Evolutionary conservation across 2,113 vertebrate genomes (phyloP), one percentile per base, ranked within the genome.

Genomic region (Anser cygnoides): DNA sequence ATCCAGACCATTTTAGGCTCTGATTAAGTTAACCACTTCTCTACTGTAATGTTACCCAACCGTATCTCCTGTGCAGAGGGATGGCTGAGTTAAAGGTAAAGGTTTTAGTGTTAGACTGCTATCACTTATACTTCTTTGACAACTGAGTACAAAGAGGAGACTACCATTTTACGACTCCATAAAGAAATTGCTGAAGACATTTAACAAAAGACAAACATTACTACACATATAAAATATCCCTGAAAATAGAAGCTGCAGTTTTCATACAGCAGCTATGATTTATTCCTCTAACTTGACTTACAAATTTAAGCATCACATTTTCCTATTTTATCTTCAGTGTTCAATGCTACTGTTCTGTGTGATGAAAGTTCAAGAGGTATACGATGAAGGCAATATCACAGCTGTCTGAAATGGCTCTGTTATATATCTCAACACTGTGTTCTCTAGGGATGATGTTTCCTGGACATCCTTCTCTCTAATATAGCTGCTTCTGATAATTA

Each of bases 401-500:
- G 88, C 49, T 93, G 94, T 88, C 88, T 83, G 90, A 96, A 97
- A 97, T 73, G 59, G 70, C 96, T 95, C 80, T 93, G 87, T 94
- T 97, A 82, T 85, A 46, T 93, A 92, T 94, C 70, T 95, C 95
- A 89, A 78, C 92, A 72, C 67, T 43, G 37, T 21, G 29, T 95
- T 93, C 97, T 96, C 97, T 31, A 82, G 97, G 84, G 97, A 94
- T 81, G 29, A 71, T 50, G 13, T 89, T 97, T 92, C 91, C 89
- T 87, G 75, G 92, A 95, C 83, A 92, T 92, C 74, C 50, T 92
- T 85, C 66, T 93, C 94, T 97, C 93, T 93, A 93, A 96, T 97
- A 94, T 96, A 97, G 96, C 96, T 97, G 96, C 94, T 97, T 97
- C 95, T 92, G 96, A 97, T 98, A 98, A 98, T 98, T 98, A 98